These are phyloP conservation scores for Megathymus violae DNA, from an alignment of 1,140 invertebrate species.

Conservation along the genomic window DNA sequence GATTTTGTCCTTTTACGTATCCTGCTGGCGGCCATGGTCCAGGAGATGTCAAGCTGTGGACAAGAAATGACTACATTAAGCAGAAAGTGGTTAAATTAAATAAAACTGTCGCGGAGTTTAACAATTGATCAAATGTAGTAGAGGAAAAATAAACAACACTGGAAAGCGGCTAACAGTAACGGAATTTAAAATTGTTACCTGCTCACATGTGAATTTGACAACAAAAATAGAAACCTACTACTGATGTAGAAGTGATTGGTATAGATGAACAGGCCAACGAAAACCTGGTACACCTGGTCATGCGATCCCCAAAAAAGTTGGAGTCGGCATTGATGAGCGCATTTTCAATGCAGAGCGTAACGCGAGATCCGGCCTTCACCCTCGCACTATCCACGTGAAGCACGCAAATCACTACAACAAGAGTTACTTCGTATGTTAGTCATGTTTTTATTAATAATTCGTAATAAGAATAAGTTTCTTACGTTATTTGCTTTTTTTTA, in stretches of 20 bases:
- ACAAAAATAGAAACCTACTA: constrained; percentile 1
- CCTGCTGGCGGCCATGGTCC: neutral
- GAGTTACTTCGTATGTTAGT: neutral
- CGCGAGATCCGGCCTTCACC: too few relatives aligned
- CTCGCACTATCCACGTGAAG: too few relatives aligned
- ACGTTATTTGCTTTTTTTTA: neutral
- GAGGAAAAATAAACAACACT: neutral
- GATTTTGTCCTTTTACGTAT: neutral
- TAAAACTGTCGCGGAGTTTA: neutral
- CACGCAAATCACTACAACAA: too few relatives aligned
- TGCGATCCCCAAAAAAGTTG: too few relatives aligned
- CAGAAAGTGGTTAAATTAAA: neutral
- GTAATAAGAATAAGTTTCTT: neutral
- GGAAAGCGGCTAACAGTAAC: neutral
- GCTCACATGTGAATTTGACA: neutral
- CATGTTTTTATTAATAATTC: neutral
- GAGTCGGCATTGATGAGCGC: too few relatives aligned
- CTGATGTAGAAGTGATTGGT: too few relatives aligned
- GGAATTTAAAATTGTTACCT: neutral
- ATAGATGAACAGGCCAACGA: too few relatives aligned
- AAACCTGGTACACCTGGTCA: too few relatives aligned
- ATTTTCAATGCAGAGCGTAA: too few relatives aligned
- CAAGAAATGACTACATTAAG: neutral
- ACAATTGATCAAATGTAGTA: neutral
- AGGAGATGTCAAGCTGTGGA: neutral